Base-by-base conservation (phyloP, 2,113 vertebrate species). In the Spermophilus dauricus region DNA sequence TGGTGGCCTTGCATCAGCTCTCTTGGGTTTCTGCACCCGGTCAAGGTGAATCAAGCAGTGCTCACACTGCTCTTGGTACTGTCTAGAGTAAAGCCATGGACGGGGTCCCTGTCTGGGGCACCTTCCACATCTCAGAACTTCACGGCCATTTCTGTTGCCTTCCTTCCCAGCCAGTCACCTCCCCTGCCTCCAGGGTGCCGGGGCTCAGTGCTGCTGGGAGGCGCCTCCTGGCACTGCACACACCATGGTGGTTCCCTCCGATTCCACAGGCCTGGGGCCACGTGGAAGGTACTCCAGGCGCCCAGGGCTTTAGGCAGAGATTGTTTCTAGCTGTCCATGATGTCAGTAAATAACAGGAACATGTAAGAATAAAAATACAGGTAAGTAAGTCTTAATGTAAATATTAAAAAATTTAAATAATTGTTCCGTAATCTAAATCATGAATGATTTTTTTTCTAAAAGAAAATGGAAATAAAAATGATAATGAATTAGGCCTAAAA, bases 201-300 rank as follows among this genome's bases (percentile, higher is more conserved):
- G 65, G 32, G 32, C 30, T 34, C 14, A 32, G 65, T 4, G 30
- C 65, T 30, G 22, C 34, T 3, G 6, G 26, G 34, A 1, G 1
- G 1, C 5, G 34, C 2, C 0, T 20, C 8, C 0, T 3, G 11
- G 13, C 17, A 0, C 22, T 0, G 7, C 3, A 10, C 42, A 45
- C 45, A 45, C 45, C 8, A 9, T 8, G 8, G 28, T 0, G 3
- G 9, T 22, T 4, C 5, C 3, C 7, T 9, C n/a, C 1, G 34
- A 6, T 1, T 16, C 6, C 7, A 8, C 5, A 1, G 6, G 13
- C 58, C 48, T 4, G 14, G 24, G 12, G 1, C 5, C 2, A 26
- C 13, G 63, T 17, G 32, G 2, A 13, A 3, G 72, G 61, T 18
- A 1, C 26, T n/a, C 1, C 2, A 18, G 2, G 63, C 13, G 28